These are phyloP conservation scores for Chrosomus eos DNA, from an alignment of 2,797 vertebrate genomes.

Conservation along the genomic window DNA sequence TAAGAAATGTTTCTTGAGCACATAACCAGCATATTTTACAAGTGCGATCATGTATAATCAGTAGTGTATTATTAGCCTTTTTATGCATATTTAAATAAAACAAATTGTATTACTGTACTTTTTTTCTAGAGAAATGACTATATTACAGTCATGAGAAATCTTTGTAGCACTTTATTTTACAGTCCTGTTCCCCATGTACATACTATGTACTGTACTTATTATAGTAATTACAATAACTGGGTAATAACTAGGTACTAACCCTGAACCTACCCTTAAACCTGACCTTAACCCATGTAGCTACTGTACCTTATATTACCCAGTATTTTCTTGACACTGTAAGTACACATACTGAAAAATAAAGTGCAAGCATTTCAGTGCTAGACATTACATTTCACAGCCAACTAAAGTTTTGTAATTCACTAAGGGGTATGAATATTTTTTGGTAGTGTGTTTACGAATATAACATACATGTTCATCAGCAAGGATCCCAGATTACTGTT, in stretches of 20 bases:
- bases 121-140: neutral
- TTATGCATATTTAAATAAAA: constrained; percentile 2
- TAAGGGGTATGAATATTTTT: constrained; percentile 1
- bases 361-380: too few relatives aligned
- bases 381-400: neutral
- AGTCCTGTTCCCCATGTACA: too few relatives aligned
- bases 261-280: too few relatives aligned
- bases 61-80: neutral
- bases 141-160: neutral
- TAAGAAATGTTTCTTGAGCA: neutral
- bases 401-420: neutral
- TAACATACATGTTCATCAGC: neutral
- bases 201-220: too few relatives aligned
- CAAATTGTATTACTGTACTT: neutral
- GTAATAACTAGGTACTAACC: too few relatives aligned
- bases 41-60: neutral
- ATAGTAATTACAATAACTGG: too few relatives aligned
- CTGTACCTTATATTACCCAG: too few relatives aligned
- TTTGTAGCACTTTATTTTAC: too few relatives aligned
- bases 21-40: neutral
- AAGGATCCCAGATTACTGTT: neutral
- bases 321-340: too few relatives aligned
- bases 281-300: too few relatives aligned
- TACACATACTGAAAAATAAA: too few relatives aligned
- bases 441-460: neutral